A percentile compares a stretch with the other conserved stretches of the same genome.
phyloP scores from a whole-genome alignment of 1,140 invertebrate genomes.

The Thaumetopoea pityocampa region DNA sequence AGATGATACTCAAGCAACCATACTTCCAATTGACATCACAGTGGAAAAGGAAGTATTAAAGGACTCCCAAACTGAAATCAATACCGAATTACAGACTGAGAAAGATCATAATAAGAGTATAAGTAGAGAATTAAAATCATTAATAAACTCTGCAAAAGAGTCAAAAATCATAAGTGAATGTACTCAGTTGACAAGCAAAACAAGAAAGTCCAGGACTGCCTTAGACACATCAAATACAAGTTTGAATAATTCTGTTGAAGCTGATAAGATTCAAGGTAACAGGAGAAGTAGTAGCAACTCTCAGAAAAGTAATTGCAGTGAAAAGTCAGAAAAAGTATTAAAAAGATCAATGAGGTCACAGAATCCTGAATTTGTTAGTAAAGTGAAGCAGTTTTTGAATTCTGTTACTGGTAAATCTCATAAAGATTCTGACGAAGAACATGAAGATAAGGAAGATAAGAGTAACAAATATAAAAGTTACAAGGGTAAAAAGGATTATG shows the following conservation, averaged over 20 bases:
- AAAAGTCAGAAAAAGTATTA: constrained; percentile 46
- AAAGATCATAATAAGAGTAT: constrained; percentile 62
- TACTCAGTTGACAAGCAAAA: constrained; percentile 65
- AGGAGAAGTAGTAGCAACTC: constrained; percentile 60
- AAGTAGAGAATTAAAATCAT: constrained; percentile 66
- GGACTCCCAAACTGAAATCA: constrained; percentile 41
- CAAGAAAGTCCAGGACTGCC: constrained; percentile 58
- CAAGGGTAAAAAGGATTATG: constrained; percentile 17
- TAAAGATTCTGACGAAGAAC: constrained; percentile 38
- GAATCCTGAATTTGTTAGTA: constrained; percentile 78
- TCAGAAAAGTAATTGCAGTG: constrained; percentile 54
- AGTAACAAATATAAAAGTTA: constrained; percentile 16
- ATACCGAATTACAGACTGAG: constrained; percentile 34
- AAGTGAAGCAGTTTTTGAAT: constrained; percentile 76
- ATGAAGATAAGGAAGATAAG: constrained; percentile 41
- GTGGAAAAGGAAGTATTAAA: constrained; percentile 37
- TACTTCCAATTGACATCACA: constrained; percentile 18
- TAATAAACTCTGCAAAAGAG: constrained; percentile 71
- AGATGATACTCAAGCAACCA: constrained; percentile 4
- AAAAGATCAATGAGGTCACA: constrained; percentile 75
- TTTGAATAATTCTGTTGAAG: constrained; percentile 38
- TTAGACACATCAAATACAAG: constrained; percentile 43
- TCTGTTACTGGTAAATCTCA: constrained; percentile 55
- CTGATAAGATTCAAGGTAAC: constrained; percentile 39
- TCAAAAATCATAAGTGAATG: constrained; percentile 74